A percentile compares a stretch with the other conserved stretches of the same genome.
These are phyloP conservation scores for Bursaphelenchus okinawaensis DNA, from an alignment of 2,888 invertebrate genomes.

Conservation along the genomic window DNA sequence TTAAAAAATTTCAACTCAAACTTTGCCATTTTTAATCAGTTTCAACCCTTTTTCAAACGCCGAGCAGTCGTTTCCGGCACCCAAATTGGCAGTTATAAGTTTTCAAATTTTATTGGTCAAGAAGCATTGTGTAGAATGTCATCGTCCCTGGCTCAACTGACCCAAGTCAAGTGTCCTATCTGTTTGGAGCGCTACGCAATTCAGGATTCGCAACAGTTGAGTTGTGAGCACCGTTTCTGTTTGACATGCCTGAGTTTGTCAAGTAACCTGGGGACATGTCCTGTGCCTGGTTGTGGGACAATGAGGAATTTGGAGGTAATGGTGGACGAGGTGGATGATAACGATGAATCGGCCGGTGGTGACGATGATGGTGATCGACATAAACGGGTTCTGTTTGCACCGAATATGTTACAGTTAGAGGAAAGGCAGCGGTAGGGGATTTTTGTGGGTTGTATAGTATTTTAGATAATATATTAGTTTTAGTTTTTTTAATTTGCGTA, in stretches of 20 bases:
- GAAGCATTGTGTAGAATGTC: too few species aligned
- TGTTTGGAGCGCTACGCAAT: background rate
- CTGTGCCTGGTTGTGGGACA: constrained; percentile 30
- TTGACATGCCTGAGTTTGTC: constrained; percentile 21
- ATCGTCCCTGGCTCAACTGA: background rate
- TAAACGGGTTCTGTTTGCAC: constrained; percentile 28
- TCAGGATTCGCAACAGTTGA: constrained; percentile 16
- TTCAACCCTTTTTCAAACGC: background rate
- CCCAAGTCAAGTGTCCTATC: background rate
- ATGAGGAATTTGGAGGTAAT: constrained; percentile 32
- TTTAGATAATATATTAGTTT: too few species aligned
- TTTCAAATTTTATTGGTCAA: too few species aligned
- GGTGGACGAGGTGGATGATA: constrained; percentile 34
- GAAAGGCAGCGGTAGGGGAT: constrained; percentile 17
- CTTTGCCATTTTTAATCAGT: background rate
- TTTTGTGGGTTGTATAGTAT: too few species aligned
- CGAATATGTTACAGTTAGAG: constrained; percentile 18
- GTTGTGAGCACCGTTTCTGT: constrained; percentile 35
- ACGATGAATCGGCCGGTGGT: constrained; percentile 10
- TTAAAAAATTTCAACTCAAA: too few species aligned
- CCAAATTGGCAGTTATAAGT: too few species aligned
- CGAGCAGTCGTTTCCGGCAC: too few species aligned
- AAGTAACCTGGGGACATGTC: constrained; percentile 21
- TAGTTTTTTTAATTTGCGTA: too few species aligned
- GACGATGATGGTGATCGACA: constrained; percentile 4